A percentile compares a stretch with the other conserved stretches of the same genome.
Evolutionary conservation across 2,797 vertebrate species (phyloP).

Genomic region (Acanthurus tractus): DNA sequence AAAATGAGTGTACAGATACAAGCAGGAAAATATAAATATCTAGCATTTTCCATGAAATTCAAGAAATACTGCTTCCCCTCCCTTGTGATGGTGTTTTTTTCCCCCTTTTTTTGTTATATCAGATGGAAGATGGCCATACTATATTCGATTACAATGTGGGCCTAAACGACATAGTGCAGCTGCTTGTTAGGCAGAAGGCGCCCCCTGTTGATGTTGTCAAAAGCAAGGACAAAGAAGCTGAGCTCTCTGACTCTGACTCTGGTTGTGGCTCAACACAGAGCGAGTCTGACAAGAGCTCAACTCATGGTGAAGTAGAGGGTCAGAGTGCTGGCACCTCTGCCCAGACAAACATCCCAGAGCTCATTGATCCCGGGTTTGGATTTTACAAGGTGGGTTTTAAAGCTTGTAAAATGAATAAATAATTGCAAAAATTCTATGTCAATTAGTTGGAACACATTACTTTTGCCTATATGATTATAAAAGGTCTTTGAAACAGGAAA

Average conservation of each 20-base stretch:
- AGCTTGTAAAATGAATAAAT: neutral
- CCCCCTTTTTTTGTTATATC: conserved; percentile 22
- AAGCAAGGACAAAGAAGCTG: conserved; percentile 91
- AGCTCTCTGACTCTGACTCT: conserved; percentile 95
- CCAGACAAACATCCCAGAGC: conserved; percentile 63
- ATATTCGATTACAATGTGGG: conserved; percentile 97
- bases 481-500: too few species aligned
- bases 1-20: neutral
- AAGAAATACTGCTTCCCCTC: neutral
- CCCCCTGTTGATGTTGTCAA: conserved; percentile 70
- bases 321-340: conserved; percentile 86
- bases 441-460: neutral
- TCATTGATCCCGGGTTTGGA: conserved; percentile 88
- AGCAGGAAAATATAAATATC: neutral
- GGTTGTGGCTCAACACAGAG: conserved; percentile 95
- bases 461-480: neutral
- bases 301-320: conserved; percentile 88
- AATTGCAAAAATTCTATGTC: too few species aligned
- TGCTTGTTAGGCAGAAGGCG: conserved; percentile 91
- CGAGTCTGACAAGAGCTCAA: conserved; percentile 95
- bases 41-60: neutral
- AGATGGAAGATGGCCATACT: conserved; percentile 99
- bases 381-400: conserved; percentile 89
- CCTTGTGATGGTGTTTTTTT: neutral
- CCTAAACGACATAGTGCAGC: conserved; percentile 96